phyloP scores from a whole-genome alignment of 2,888 invertebrate species.

The Julus scanicus region DNA sequence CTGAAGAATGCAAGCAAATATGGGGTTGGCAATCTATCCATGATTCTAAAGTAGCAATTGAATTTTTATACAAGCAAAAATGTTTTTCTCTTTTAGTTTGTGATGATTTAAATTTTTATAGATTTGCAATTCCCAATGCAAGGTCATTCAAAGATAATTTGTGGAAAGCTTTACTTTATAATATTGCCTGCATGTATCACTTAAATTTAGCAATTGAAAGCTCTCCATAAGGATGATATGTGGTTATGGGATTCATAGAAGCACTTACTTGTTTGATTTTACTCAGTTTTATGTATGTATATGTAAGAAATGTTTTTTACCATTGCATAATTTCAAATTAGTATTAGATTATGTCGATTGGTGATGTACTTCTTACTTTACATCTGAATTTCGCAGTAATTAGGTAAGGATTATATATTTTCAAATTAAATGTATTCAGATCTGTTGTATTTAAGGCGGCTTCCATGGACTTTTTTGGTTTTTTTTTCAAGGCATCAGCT shows the following conservation, averaged over 20 bases:
- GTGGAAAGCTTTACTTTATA: too few relatives aligned
- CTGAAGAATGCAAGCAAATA: not conserved
- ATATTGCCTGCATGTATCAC: too few relatives aligned
- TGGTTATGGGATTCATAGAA: too few relatives aligned
- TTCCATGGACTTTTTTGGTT: not conserved
- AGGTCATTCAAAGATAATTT: too few relatives aligned
- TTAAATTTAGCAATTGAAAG: too few relatives aligned
- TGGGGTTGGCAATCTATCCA: not conserved
- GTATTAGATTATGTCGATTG: not conserved
- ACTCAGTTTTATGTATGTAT: too few relatives aligned
- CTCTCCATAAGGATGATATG: too few relatives aligned
- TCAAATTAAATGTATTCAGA: not conserved
- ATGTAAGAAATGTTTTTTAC: too few relatives aligned
- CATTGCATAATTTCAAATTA: too few relatives aligned
- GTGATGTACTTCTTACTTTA: not conserved
- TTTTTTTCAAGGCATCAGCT: not conserved
- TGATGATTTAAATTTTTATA: too few relatives aligned
- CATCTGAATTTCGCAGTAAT: not conserved
- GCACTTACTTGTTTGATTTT: too few relatives aligned
- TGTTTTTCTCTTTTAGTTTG: not conserved
- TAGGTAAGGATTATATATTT: not conserved
- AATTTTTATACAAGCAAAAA: not conserved
- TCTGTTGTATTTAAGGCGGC: not conserved
- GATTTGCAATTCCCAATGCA: too few relatives aligned
- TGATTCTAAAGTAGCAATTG: not conserved